A percentile compares a stretch with the other conserved stretches of the same genome.
These are phyloP conservation scores for Acrossocheilus fasciatus DNA, from an alignment of 2,797 vertebrate genomes.

Conservation along the genomic window DNA sequence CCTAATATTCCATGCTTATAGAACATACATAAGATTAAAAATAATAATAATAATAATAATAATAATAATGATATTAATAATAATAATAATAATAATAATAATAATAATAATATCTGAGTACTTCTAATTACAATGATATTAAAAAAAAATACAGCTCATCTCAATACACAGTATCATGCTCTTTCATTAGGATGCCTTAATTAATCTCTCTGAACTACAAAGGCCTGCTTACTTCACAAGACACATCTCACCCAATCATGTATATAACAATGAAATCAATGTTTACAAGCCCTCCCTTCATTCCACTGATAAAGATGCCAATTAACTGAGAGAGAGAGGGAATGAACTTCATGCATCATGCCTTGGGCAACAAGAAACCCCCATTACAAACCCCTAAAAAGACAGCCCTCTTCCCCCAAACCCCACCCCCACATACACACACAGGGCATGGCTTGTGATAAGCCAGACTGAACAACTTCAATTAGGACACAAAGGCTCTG, in stretches of 20 bases:
- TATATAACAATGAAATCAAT: conserved; percentile 38
- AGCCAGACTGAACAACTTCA: conserved; percentile 75
- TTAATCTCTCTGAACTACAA: conserved; percentile 25
- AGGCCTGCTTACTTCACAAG: neutral
- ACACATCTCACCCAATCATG: conserved; percentile 22
- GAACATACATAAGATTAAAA: neutral
- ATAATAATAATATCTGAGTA: neutral
- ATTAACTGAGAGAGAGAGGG: conserved; percentile 20
- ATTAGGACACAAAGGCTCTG: conserved; percentile 82
- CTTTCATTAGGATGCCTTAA: conserved; percentile 26
- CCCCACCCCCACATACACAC: conserved; percentile 59
- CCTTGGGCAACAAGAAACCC: conserved; percentile 69
- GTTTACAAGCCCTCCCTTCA: conserved; percentile 32
- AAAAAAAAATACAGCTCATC: neutral
- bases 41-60: neutral
- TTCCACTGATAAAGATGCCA: conserved; percentile 35
- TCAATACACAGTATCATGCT: neutral
- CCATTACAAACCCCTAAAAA: conserved; percentile 56
- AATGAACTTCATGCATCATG: conserved; percentile 57
- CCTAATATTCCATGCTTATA: neutral
- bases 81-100: neutral
- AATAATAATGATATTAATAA: too few species aligned
- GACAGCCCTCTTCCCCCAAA: conserved; percentile 35
- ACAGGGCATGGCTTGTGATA: conserved; percentile 50
- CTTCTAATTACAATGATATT: neutral